Conservation (phyloP, 2,888 invertebrate species). For the Branchinecta sandiegonensis region DNA sequence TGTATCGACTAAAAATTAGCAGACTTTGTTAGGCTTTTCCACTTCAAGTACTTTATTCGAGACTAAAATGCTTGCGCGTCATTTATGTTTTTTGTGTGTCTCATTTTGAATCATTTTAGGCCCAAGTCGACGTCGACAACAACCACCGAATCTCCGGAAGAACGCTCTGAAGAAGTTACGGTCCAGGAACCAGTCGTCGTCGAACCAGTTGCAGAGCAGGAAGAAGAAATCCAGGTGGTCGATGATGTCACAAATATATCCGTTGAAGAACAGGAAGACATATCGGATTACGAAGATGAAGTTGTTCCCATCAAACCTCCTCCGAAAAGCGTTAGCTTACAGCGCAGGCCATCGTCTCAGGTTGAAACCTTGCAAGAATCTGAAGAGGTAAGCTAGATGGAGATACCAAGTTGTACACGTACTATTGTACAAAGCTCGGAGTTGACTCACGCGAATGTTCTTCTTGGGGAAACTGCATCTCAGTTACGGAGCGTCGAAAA, state of each 20-base stretch:
- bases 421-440: too few relatives aligned
- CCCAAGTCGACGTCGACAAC: conserved; percentile 11
- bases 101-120: background rate
- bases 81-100: too few relatives aligned
- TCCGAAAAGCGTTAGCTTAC: conserved; percentile 20
- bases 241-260: background rate
- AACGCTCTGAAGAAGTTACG: background rate
- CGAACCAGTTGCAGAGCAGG: conserved; percentile 16
- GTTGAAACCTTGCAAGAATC: too few relatives aligned
- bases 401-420: too few relatives aligned
- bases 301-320: conserved; percentile 5
- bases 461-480: too few relatives aligned
- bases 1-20: too few relatives aligned
- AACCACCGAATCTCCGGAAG: conserved; percentile 16
- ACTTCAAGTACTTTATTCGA: too few relatives aligned
- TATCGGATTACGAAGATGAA: conserved; percentile 16
- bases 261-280: conserved; percentile 23
- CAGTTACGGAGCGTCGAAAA: too few relatives aligned
- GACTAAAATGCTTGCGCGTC: too few relatives aligned
- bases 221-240: background rate
- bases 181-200: background rate
- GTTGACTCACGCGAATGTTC: too few relatives aligned
- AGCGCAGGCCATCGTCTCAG: conserved; percentile 18
- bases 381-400: too few relatives aligned
- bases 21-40: too few relatives aligned